Base-by-base conservation (phyloP, 2,888 invertebrate species). In the Campoletis raptor region DNA sequence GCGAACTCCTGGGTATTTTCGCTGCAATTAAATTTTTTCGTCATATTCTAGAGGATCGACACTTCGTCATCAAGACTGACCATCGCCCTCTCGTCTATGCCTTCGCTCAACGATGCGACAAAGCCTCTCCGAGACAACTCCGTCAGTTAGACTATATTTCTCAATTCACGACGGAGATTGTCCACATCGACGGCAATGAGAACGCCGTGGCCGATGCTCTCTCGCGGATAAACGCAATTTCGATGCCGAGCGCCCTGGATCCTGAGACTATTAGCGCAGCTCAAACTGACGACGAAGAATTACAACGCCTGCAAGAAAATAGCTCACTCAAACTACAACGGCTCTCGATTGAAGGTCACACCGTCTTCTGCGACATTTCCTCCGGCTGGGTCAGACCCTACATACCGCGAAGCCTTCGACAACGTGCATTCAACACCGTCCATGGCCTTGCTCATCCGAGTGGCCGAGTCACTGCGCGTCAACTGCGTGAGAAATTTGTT, bases 401-500 rank as follows among this genome's bases (percentile, higher is more conserved):
- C 48, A 54, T 86, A 18, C 86, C 86, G 15, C 18, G 7, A 8
- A 12, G 10, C 9, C 54, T 86, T 15, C 70, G 86, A 8, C 42
- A 48, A 10, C 7, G 9, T 6, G 86, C 76, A 0, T 86, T 83
- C 61, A 30, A 86, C 24, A 54, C 30, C 8, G 36, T 86, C 3
- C 83, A 83, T 45, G 70, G 64, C 18, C 48, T 76, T 4, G 9
- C 86, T 8, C 86, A 83, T 52, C 86, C 86, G 15, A 67, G 82
- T 21, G 79, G 82, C 15, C 24, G 69, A 1, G 67, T 57, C 10
- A 86, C 85, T 0, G n/a, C 45, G 9, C 61, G 37, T 4, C 61
- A 70, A 9, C 86, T 93, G 12, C n/a, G 82, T 12, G 74, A 87
- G 57, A 89, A 89, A 77, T 92, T 88, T 64, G 83, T 90, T 4